A percentile compares a stretch with the other conserved stretches of the same genome.
Evolutionary conservation across 2,888 invertebrate genomes (phyloP).

Genomic region (Rhogogaster chlorosoma): DNA sequence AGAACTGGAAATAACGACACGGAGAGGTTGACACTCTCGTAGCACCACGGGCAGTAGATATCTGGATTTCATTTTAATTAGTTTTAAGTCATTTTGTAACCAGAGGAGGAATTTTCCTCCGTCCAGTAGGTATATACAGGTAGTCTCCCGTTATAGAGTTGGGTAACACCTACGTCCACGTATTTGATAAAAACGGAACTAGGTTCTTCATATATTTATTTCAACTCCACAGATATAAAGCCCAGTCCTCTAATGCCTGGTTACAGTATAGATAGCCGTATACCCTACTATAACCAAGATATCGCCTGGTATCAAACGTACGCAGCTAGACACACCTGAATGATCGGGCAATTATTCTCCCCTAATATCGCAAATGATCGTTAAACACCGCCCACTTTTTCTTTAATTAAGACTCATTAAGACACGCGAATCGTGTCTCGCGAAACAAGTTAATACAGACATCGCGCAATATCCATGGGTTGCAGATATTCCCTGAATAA

Average conservation of each 20-base stretch:
- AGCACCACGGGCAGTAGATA: neutral
- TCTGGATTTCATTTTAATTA: neutral
- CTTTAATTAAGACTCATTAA: neutral
- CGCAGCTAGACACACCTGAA: slow-evolving; percentile 9
- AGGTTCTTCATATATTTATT: neutral
- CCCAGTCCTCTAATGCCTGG: neutral
- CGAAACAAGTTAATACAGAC: neutral
- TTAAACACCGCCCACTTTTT: neutral
- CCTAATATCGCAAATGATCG: neutral
- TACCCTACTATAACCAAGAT: neutral
- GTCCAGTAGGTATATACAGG: neutral
- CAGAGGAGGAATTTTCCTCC: neutral
- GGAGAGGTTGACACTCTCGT: neutral
- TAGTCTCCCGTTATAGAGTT: neutral
- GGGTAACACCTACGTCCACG: neutral
- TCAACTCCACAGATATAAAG: neutral
- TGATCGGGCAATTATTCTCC: slow-evolving; percentile 6
- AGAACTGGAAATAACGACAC: neutral
- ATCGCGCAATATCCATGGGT: neutral
- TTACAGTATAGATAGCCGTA: neutral
- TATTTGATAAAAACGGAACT: neutral
- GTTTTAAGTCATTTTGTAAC: neutral
- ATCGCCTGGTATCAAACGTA: neutral
- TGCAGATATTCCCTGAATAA: neutral
- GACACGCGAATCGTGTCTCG: slow-evolving; percentile 19